Conservation (phyloP, 2,113 vertebrate species). For the Promerops cafer region DNA sequence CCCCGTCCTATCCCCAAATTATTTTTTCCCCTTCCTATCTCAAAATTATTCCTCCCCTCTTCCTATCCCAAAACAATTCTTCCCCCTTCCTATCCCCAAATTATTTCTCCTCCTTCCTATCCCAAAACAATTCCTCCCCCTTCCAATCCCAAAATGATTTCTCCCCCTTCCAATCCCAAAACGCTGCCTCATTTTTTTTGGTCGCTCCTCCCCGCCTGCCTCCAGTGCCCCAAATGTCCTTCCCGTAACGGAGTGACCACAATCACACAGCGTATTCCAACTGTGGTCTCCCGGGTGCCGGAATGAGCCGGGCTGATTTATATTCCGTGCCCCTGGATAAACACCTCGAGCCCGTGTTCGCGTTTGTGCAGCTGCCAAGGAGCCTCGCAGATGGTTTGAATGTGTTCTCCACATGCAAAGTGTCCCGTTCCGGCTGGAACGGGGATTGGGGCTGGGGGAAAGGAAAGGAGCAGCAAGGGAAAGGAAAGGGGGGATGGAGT, state of each 20-base stretch:
- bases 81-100: background rate
- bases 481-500: background rate
- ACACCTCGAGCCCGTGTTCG: slow-evolving; percentile 22
- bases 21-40: too few species aligned
- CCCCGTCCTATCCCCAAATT: background rate
- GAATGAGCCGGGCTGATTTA: background rate
- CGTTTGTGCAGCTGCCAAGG: background rate
- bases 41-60: background rate
- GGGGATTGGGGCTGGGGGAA: background rate
- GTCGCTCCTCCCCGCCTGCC: background rate
- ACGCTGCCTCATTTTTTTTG: background rate
- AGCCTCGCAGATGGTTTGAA: background rate
- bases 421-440: background rate
- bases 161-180: background rate
- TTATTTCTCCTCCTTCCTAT: rapidly evolving
- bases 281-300: slow-evolving; percentile 18
- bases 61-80: background rate
- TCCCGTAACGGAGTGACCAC: slow-evolving; percentile 35
- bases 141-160: background rate
- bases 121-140: rapidly evolving
- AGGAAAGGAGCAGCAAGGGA: background rate
- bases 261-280: background rate
- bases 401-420: background rate
- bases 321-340: slow-evolving; percentile 44
- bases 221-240: background rate